Base-by-base conservation (phyloP, 2,797 vertebrate genomes). In the Steatocranus sp. region DNA sequence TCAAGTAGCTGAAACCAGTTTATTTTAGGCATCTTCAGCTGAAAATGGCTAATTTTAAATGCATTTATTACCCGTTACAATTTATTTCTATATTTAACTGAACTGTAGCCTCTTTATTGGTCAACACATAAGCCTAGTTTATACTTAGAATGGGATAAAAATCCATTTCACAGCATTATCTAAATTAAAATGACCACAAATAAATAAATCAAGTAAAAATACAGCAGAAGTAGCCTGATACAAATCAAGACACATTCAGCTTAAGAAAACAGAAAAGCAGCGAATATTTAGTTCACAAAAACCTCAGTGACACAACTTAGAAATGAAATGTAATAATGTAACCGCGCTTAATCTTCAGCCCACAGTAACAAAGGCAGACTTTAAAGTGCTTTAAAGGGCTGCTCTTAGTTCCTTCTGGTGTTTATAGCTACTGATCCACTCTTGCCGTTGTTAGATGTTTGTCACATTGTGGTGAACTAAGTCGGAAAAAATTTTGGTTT, bases 331-430 rank as follows among this genome's bases (percentile, higher is more conserved):
- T 36, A 36, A 36, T 63, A 49, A n/a, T n/a, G 48, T 49, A 49
- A n/a, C 5, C 15, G 7, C 25, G 25, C 7, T 66, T 48, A 27
- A 84, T 85, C 85, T 89, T 70, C 81, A 88, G 74, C 63, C 32
- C 12, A 20, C 49, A 87, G 75, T 51, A 82, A 91, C 78, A 89
- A 85, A 79, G 49, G 38, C 56, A 27, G 10, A 32, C 23, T 73
- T 70, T 46, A 46, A 78, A 48, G 75, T 11, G 77, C 51, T 84
- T 81, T 86, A 81, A 84, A 88, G 11, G 74, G 76, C 46, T 80
- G 75, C 32, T 56, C 15, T 10, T 17, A 74, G 5, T 8, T 51
- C 46, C 68, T 80, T 2, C 34, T 25, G 32, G 6, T 70, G 53
- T 76, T 36, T 18, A 49, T 17, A 8, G 23, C 18, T 46, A 17